Evolutionary conservation across 2,888 invertebrate genomes (phyloP), one percentile per base, ranked within the genome.

Genomic region (Craniophora ligustri): DNA sequence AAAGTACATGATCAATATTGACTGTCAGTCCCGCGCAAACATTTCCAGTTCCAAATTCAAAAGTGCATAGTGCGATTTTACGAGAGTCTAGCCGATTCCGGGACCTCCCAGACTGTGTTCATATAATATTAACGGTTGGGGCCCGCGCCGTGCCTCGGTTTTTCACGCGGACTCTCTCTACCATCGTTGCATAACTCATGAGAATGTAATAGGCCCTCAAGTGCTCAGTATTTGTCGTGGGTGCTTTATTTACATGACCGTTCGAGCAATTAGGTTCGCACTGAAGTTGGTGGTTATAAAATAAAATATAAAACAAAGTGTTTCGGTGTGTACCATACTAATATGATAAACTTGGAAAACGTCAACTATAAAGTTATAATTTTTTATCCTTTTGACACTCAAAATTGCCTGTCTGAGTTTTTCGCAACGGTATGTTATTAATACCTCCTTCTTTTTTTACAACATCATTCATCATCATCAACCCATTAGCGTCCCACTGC

Each of bases 131-230:
- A 86, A 92, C 82, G 26, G 77, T 53, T 59, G 76, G 70, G 71
- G 81, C 81, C 79, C 79, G 76, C 72, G 74, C 78, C 78, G 74
- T 66, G 79, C 81, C 81, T 82, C 85, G 87, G 85, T 89, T 91
- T 91, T 91, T 92, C 90, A 86, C 91, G 87, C 89, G 79, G 75
- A 82, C 84, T 79, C 82, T 79, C 82, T 74, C 78, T 85, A 86
- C 85, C 85, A 81, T 80, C 70, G 72, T 76, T 92, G 88, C 89
- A 92, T 93, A 84, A 88, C 87, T 89, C 81, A 91, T 91, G 89
- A 91, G 88, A 67, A 77, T 82, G 85, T 90, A 90, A 90, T 92
- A 89, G 88, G 84, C 84, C 85, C 85, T 89, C 84, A 82, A 88
- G 82, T 79, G 80, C 80, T 86, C 80, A 75, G 81, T 87, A 87